Evolutionary conservation across 1,140 invertebrate genomes (phyloP).

Genomic region (Neomicropteryx cornuta): DNA sequence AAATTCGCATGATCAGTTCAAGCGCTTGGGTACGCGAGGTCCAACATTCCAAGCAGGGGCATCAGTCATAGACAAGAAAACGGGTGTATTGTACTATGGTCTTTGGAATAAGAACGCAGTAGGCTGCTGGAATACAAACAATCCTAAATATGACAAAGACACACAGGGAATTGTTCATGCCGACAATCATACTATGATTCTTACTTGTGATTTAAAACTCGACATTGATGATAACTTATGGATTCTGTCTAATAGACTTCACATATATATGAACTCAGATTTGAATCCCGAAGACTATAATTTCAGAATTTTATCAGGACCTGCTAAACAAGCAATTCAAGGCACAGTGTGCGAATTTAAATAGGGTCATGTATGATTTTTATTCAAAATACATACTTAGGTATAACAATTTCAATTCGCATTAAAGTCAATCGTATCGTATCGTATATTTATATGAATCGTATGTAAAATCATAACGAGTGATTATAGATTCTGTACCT

Average conservation of each 20-base stretch:
- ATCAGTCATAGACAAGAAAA: constrained; percentile 57
- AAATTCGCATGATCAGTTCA: constrained; percentile 49
- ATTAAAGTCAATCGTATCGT: too few species aligned
- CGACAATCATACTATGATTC: constrained; percentile 60
- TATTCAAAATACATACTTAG: too few species aligned
- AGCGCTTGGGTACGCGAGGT: constrained; percentile 54
- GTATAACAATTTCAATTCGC: too few species aligned
- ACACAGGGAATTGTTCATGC: constrained; percentile 58
- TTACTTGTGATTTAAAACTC: constrained; percentile 68
- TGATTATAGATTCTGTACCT: too few species aligned
- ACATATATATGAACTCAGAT: constrained; percentile 55
- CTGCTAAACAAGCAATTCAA: constrained; percentile 52
- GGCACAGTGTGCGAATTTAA: constrained; percentile 55
- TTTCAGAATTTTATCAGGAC: constrained; percentile 57
- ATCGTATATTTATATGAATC: too few species aligned
- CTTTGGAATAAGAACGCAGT: constrained; percentile 64
- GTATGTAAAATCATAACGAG: too few species aligned
- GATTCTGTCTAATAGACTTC: constrained; percentile 61
- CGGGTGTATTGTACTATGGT: constrained; percentile 63
- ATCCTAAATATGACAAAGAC: constrained; percentile 47
- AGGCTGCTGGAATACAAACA: constrained; percentile 64
- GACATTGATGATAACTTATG: constrained; percentile 58
- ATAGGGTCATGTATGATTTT: too few species aligned
- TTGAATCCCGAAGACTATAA: constrained; percentile 56
- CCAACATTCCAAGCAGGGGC: constrained; percentile 61